Evolutionary conservation across 1,140 invertebrate genomes (phyloP), one percentile per base, ranked within the genome.

Genomic region (Atta cephalotes): DNA sequence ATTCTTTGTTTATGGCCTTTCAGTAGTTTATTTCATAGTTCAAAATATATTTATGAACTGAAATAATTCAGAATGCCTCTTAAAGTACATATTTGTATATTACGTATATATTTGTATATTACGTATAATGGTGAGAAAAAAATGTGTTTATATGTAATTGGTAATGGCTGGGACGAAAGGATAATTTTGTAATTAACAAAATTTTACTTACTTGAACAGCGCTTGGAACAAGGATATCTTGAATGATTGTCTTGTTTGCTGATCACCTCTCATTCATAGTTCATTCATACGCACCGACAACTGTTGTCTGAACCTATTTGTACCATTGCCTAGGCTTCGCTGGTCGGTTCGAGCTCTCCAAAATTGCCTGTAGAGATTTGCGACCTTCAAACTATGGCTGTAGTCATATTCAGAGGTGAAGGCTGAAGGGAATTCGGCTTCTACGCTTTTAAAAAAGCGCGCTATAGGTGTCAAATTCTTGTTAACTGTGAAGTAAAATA

Each of bases 211-310:
- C 76, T 84, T 62, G 16, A 74, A 74, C 58, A 82, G 51, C 68
- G 14, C 2, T 74, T 28, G 2, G 1, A 31, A 39, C 53, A 62
- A 70, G 21, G 18, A 62, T 14, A 62, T 39, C 56, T 84, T 84
- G 80, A 84, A 84, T 21, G 14, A 5, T 49, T 28, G 25, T 63
- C 7, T 49, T 84, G 56, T 84, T 84, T 74, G 31, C 25, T 14
- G 56, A 49, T 6, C 18, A 49, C 6, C 70, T 18, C 56, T 62
- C 68, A 74, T 72, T 76, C 39, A 39, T 70, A 31, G 18, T 74
- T 84, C 56, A 84, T 84, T 84, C 70, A 76, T 84, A 84, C 56
- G 74, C 2, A 5, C 12, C 39, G 51, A 16, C 79, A 58, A 56
- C 74, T 14, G 63, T 84, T 82, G 39, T 35, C 68, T 45, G n/a